Base-by-base conservation (phyloP, 2,797 vertebrate genomes). In the Craterocephalus amniculus region DNA sequence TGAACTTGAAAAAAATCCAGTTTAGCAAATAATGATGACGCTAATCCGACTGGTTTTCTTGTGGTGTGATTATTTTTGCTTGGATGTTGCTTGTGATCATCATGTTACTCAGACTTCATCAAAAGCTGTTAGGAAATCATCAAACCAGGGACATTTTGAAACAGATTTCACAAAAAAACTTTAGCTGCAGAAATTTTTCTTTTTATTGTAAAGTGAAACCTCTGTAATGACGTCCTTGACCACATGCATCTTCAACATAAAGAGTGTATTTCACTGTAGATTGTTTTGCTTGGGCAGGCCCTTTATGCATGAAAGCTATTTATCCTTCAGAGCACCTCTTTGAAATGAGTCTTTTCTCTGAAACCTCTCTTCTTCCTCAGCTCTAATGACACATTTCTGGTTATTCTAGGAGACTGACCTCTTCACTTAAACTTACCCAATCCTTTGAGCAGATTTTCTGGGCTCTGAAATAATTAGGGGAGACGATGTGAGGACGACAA, bases 381-480 rank as follows among this genome's bases (percentile, higher is more conserved):
- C 71, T 76, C 36, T 77, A 66, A 73, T 88, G 70, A 62, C 83
- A 68, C 49, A 82, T 87, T 89, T 88, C 76, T 73, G 69, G 55
- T 67, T 79, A 79, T 88, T 78, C 78, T 83, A 78, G 78, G 54
- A 76, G 74, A 81, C 72, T 80, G 84, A 86, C 84, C 86, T 90
- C 89, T 83, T 89, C 72, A 79, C 76, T 58, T 63, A 86, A 88
- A 85, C 70, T 80, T 74, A 75, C 60, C 70, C 78, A 80, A 43
- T 88, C 87, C 85, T 91, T 89, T 79, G 68, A 89, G 89, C 78
- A 75, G 63, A 84, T 89, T 92, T 90, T 79, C 80, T 76, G 79
- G 71, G 70, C 87, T 77, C 74, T 83, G 86, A 90, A 93, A 93
- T 91, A 93, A 93, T 91, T 90, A 91, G 88, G 74, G 73, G 81